These are phyloP conservation scores for Antheraea mylitta DNA, from an alignment of 1,140 invertebrate species.

Conservation along the genomic window DNA sequence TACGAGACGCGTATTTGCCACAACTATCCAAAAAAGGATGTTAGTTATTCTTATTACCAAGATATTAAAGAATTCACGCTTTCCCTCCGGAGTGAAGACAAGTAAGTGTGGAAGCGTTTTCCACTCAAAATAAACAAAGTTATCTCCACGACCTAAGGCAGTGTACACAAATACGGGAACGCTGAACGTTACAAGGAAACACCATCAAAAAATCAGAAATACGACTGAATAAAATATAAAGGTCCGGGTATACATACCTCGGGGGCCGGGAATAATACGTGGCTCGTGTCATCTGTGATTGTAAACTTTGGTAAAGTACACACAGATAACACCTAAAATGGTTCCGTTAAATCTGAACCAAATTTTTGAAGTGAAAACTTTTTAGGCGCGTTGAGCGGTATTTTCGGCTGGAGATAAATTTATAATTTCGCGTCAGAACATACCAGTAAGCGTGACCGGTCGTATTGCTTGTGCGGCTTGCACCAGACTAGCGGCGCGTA, in stretches of 20 bases:
- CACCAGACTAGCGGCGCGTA: no score
- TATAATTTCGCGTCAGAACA: no score
- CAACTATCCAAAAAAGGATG: no score
- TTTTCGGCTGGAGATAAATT: no score
- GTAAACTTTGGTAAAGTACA: neutral
- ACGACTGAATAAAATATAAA: slow-evolving; percentile 33
- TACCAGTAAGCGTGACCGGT: no score
- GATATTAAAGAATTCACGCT: no score
- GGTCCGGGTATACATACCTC: slow-evolving; percentile 15
- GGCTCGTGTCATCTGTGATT: neutral
- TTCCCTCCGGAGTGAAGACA: neutral
- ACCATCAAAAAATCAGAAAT: slow-evolving; percentile 38
- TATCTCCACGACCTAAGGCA: neutral
- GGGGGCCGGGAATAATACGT: neutral
- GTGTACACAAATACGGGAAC: slow-evolving; percentile 19
- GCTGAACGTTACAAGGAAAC: slow-evolving; percentile 31
- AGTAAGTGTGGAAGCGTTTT: neutral
- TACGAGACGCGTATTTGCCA: no score
- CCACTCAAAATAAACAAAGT: neutral
- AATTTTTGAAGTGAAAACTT: no score
- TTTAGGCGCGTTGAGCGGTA: no score
- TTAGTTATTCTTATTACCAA: no score
- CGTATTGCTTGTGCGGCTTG: no score
- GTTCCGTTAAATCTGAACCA: neutral
- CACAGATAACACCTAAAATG: neutral